Percentiles rank a stretch among this genome's conserved stretches.
phyloP scores from a whole-genome alignment of 2,888 invertebrate genomes.

The Myopa testacea region DNA sequence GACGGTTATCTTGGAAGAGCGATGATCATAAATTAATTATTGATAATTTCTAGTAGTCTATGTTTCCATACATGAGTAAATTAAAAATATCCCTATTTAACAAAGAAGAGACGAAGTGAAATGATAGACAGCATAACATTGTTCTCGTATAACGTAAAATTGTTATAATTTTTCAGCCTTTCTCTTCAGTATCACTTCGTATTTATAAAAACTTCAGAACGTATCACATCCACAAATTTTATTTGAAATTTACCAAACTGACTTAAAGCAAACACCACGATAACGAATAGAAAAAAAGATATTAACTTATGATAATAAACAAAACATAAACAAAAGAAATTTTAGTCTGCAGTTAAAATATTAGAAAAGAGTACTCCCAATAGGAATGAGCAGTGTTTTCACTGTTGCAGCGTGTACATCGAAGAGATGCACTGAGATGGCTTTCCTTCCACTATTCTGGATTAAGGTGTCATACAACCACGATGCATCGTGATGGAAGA shows the following conservation, averaged over 20 bases:
- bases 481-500: too few relatives aligned
- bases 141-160: constrained; percentile 7
- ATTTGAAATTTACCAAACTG: constrained; percentile 21
- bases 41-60: constrained; percentile 5
- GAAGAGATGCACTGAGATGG: neutral
- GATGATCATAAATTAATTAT: constrained; percentile 72
- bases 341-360: constrained; percentile 3
- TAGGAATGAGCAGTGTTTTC: neutral
- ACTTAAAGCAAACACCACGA: constrained; percentile 25
- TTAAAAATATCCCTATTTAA: constrained; percentile 27
- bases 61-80: constrained; percentile 25
- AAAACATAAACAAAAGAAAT: constrained; percentile 15
- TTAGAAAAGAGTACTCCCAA: neutral
- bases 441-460: too few relatives aligned
- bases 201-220: neutral
- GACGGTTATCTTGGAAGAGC: constrained; percentile 93
- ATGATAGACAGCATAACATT: neutral
- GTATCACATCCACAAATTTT: constrained; percentile 2
- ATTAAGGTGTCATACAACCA: too few relatives aligned
- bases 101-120: constrained; percentile 12
- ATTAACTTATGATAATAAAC: constrained; percentile 29
- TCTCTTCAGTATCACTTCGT: constrained; percentile 7
- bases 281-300: constrained; percentile 39
- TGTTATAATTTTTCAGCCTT: constrained; percentile 28
- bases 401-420: neutral